Base-by-base conservation (phyloP, 2,113 vertebrate species). In the Xenus cinereus region DNA sequence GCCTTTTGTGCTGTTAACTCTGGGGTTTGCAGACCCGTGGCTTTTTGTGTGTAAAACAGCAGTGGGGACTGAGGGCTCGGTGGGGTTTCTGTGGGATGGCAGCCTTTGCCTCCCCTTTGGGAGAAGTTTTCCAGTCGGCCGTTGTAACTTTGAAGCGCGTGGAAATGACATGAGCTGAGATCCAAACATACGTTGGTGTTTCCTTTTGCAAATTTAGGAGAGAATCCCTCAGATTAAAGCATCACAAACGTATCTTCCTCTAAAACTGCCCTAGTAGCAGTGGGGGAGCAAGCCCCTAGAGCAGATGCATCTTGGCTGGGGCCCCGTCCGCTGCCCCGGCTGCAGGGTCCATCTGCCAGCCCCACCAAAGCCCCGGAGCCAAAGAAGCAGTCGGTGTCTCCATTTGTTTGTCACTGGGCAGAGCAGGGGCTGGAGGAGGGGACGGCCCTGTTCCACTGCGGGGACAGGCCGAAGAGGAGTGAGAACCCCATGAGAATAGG, bases 131-230 rank as follows among this genome's bases (percentile, higher is more conserved):
- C 27, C 72, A 43, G 14, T 12, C 53, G 71, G 23, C 35, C 4
- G 1, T 7, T 39, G 26, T 53, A 39, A 37, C n/a, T 46, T 45
- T 6, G 37, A 63, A 54, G 23, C 2, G 0, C 3, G 1, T 1
- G 14, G 75, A 35, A 66, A 21, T 10, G 6, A 5, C 7, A 6
- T 0, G 14, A 82, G 48, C 37, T 8, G 60, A 80, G 66, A 63
- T 59, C 56, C 43, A 39, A 77, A 43, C 5, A 4, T 5, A 54
- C 0, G 0, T 4, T 21, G 6, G 9, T 0, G 0, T 87, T 63
- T 86, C 24, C 35, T 78, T 57, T 32, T 57, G 51, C 69, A 81
- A 1, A 15, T 71, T 80, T 10, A 24, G 51, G 11, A 71, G 20
- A 56, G 22, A 35, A 14, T 33, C 50, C 81, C 50, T 59, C 35